These are phyloP conservation scores for Bursaphelenchus okinawaensis DNA, from an alignment of 2,888 invertebrate genomes.

Conservation along the genomic window DNA sequence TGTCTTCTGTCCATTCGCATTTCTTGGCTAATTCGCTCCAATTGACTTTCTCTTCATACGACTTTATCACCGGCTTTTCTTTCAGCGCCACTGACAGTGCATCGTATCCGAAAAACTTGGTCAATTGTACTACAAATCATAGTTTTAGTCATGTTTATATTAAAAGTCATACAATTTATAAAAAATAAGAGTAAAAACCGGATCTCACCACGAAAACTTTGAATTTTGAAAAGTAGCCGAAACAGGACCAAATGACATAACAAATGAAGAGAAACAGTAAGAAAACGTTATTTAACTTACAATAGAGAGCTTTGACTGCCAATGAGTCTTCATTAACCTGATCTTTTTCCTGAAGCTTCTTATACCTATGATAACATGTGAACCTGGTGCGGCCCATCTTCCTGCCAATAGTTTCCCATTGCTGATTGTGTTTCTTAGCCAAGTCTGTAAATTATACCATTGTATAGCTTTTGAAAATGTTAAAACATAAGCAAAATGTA, in stretches of 20 bases:
- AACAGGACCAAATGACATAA: too few relatives aligned
- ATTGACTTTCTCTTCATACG: neutral
- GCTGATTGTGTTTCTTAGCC: neutral
- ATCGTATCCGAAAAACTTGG: too few relatives aligned
- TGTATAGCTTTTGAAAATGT: neutral
- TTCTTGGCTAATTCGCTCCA: neutral
- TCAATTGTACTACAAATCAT: too few relatives aligned
- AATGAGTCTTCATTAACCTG: neutral
- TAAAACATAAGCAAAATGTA: neutral
- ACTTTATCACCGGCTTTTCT: neutral
- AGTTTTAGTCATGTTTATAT: too few relatives aligned
- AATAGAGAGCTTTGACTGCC: neutral
- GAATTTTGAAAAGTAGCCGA: too few relatives aligned
- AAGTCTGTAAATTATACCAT: neutral
- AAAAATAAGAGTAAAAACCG: neutral
- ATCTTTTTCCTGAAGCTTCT: neutral
- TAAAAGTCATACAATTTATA: too few relatives aligned
- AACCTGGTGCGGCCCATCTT: neutral
- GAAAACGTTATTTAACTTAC: neutral
- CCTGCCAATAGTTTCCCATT: slow-evolving; percentile 4
- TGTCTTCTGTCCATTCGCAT: neutral
- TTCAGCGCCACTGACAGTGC: neutral
- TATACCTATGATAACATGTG: neutral
- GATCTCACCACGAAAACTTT: too few relatives aligned
- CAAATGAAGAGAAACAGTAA: neutral